Percentiles rank a stretch among this genome's conserved stretches.
phyloP scores from a whole-genome alignment of 1,140 invertebrate species.

The Triops cancriformis region DNA sequence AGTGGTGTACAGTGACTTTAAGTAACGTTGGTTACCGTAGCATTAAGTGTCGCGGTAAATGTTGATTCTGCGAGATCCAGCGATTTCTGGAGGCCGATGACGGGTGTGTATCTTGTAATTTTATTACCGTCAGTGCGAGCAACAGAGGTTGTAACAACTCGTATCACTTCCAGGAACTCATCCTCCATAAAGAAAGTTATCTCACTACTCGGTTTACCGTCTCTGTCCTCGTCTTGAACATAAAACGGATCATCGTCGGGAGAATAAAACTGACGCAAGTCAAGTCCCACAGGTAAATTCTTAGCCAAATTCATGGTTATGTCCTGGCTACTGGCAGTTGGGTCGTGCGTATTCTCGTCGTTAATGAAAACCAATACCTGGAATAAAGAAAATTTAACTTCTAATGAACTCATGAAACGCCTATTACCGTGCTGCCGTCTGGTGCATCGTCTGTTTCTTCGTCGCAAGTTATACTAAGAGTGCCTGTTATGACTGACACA shows the following conservation, averaged over 20 bases:
- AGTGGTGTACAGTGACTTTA: too few species aligned
- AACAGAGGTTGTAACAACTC: neutral
- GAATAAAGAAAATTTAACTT: neutral
- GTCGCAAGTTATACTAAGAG: neutral
- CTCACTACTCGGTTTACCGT: neutral
- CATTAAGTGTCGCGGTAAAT: neutral
- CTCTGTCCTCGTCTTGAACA: neutral
- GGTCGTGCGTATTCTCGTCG: neutral
- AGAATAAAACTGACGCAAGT: neutral
- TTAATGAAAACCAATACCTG: neutral
- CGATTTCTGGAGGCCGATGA: neutral
- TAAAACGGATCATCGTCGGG: neutral
- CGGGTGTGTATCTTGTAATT: neutral
- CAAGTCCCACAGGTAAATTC: constrained; percentile 4
- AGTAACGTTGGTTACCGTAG: neutral
- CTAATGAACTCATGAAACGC: neutral
- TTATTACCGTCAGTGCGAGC: neutral
- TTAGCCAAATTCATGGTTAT: neutral
- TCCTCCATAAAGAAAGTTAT: neutral
- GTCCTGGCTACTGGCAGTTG: neutral
- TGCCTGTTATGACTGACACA: neutral
- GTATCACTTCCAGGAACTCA: neutral
- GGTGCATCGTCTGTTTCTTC: neutral
- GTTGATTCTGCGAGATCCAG: neutral
- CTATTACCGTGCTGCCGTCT: neutral